Base-by-base conservation (phyloP, 2,797 vertebrate species). In the Echeneis naucrates region DNA sequence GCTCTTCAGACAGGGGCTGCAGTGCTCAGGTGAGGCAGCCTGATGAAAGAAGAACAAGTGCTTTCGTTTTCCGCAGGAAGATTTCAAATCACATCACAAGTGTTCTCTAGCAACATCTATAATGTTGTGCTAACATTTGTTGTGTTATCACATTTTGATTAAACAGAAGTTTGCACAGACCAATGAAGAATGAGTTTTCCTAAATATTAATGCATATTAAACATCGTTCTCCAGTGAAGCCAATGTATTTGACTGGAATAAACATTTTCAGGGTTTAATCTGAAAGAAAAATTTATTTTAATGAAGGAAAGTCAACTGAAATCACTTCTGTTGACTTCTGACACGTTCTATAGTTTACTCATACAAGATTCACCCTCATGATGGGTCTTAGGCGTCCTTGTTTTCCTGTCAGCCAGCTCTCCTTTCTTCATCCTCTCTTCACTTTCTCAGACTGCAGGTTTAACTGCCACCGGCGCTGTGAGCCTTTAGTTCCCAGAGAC, bases 1-100 rank as follows among this genome's bases (percentile, higher is more conserved):
- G 0, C 93, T 95, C 72, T 95, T 95, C 89, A 87, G 95, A 3
- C 95, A 95, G 85, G 95, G 95, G 19, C 82, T 95, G 78, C 95
- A 95, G 89, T 95, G 94, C 82, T 87, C 91, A 54, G 94, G 94
- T 95, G 58, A 87, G 14, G 52, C 26, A 9, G 42, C 42, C 8
- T 73, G 69, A 3, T 14, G 35, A 17, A 16, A 3, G n/a, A n/a
- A n/a, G n/a, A n/a, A n/a, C n/a, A n/a, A n/a, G n/a, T n/a, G n/a
- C n/a, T n/a, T n/a, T n/a, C n/a, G n/a, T n/a, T n/a, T n/a, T n/a
- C n/a, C n/a, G n/a, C n/a, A n/a, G n/a, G n/a, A n/a, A n/a, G n/a
- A n/a, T n/a, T n/a, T n/a, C n/a, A n/a, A n/a, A n/a, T n/a, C n/a
- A n/a, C n/a, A n/a, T n/a, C n/a, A n/a, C n/a, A n/a, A n/a, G n/a